These are phyloP conservation scores for Aurelia sp. DNA, from an alignment of 30 jellyfish, hydroid and myxozoan species.

Conservation along the genomic window DNA sequence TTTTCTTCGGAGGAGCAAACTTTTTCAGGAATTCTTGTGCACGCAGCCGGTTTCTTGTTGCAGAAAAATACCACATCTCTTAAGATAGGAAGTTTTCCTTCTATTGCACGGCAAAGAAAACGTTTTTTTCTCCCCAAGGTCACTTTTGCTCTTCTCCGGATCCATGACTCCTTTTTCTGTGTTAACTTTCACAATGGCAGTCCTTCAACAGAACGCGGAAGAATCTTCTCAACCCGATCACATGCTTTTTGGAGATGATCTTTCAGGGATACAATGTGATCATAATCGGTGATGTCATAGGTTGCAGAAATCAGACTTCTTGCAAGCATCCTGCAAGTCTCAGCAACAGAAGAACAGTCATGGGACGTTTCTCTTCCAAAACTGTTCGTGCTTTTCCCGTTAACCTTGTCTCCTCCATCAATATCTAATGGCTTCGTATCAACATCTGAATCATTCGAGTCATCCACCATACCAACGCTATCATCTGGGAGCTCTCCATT, in stretches of 20 bases:
- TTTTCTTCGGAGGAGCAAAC: background rate
- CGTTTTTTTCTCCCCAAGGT: background rate
- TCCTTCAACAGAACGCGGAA: slow-evolving; percentile 2
- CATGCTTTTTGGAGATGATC: background rate
- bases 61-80: slow-evolving; percentile 4
- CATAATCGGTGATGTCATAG: background rate
- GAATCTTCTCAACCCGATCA: background rate
- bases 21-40: background rate
- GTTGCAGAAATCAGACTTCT: background rate
- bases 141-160: background rate
- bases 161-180: background rate
- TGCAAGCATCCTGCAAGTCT: background rate
- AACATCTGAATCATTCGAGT: background rate
- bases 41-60: background rate
- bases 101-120: background rate
- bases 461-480: background rate
- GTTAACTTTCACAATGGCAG: background rate
- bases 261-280: background rate
- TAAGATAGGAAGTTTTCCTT: background rate
- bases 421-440: background rate
- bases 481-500: background rate
- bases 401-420: background rate
- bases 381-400: background rate
- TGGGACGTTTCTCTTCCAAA: background rate
- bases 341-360: slow-evolving; percentile 6